phyloP scores from a whole-genome alignment of 2,113 vertebrate species.

The Tachycineta bicolor region DNA sequence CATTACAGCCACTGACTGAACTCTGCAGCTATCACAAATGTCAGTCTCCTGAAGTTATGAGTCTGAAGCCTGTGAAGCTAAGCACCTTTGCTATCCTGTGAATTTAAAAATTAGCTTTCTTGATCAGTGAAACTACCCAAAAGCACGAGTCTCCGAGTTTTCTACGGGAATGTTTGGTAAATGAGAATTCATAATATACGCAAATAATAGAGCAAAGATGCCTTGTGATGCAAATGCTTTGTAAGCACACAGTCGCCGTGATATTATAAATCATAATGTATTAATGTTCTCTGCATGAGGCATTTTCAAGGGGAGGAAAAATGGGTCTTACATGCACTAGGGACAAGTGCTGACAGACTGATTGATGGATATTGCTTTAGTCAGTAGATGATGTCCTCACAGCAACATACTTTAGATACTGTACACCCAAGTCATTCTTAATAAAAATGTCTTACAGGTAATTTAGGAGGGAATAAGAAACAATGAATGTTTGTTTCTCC shows the following conservation, averaged over 20 bases:
- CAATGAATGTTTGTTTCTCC: neutral
- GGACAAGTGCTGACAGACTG: slow-evolving; percentile 15
- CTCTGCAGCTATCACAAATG: neutral
- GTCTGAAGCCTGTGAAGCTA: slow-evolving; percentile 25
- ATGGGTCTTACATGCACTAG: slow-evolving; percentile 10
- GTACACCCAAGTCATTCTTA: slow-evolving; percentile 4
- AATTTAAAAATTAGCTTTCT: slow-evolving; percentile 30
- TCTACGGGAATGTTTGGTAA: neutral
- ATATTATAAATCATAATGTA: slow-evolving; percentile 32
- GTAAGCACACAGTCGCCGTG: slow-evolving; percentile 14
- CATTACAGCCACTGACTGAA: neutral
- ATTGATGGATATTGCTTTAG: slow-evolving; percentile 19
- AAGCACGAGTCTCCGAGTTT: neutral
- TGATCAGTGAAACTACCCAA: neutral
- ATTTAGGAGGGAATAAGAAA: neutral
- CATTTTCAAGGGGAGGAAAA: slow-evolving; percentile 38
- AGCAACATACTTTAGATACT: neutral
- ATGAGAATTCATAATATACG: slow-evolving; percentile 17
- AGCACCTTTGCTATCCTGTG: slow-evolving; percentile 21
- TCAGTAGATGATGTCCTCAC: slow-evolving; percentile 3
- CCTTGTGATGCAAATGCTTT: slow-evolving; percentile 8
- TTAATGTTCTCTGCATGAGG: slow-evolving; percentile 31
- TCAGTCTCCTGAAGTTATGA: neutral
- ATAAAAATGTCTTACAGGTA: neutral
- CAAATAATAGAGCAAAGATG: slow-evolving; percentile 6